phyloP scores from a whole-genome alignment of 2,888 invertebrate genomes.

The Drosophila cognata region DNA sequence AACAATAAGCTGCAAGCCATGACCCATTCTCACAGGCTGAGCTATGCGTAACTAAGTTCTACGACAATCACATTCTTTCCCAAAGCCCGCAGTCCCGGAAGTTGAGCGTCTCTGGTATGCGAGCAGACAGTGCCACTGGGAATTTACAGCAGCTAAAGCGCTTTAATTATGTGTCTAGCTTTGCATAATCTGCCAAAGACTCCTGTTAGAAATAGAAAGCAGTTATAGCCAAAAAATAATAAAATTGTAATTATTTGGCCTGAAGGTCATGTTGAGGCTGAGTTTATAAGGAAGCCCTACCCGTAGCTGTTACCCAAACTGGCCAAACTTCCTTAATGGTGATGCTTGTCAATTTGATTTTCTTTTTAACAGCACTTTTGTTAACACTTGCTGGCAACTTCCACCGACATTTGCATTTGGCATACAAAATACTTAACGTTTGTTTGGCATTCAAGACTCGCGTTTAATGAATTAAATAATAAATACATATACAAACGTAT shows the following conservation, averaged over 20 bases:
- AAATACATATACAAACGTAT: constrained; percentile 52
- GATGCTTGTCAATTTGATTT: constrained; percentile 67
- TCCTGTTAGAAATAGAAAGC: constrained; percentile 69
- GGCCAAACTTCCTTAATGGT: constrained; percentile 66
- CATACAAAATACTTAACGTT: constrained; percentile 68
- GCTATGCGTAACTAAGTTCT: constrained; percentile 69
- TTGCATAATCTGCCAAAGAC: constrained; percentile 40
- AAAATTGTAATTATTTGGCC: constrained; percentile 37
- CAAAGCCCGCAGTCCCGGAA: constrained; percentile 64
- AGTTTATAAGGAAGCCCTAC: constrained; percentile 55
- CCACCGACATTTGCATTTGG: constrained; percentile 71
- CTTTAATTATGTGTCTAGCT: constrained; percentile 61
- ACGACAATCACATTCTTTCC: constrained; percentile 70
- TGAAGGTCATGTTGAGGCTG: constrained; percentile 60
- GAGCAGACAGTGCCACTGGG: constrained; percentile 48
- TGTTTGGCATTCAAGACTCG: constrained; percentile 67
- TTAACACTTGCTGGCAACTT: constrained; percentile 36
- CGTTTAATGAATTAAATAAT: constrained; percentile 69
- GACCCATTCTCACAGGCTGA: constrained; percentile 71
- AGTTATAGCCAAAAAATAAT: constrained; percentile 20
- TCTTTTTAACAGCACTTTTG: constrained; percentile 41
- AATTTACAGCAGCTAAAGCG: constrained; percentile 49
- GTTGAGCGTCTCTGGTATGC: constrained; percentile 66
- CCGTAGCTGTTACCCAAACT: constrained; percentile 23
- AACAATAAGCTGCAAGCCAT: constrained; percentile 42